Evolutionary conservation across 2,888 invertebrate species (phyloP), one percentile per base, ranked within the genome.

Genomic region (Chloroclystis v-ata): DNA sequence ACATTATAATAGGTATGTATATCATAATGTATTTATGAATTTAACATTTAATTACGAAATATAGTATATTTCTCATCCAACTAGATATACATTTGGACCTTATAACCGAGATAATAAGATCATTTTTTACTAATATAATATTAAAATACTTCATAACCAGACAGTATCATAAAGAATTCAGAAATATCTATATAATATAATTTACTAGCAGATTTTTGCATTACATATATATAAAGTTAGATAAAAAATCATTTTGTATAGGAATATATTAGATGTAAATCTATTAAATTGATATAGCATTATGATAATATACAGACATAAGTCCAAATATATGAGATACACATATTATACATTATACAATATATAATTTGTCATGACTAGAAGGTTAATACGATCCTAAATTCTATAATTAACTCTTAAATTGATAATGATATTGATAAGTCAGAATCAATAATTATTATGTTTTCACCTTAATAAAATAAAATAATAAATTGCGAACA

Each of bases 311-410:
- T 14, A 33, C 16, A 20, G 20, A 20, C 7, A 20, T 10, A 33
- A 1, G 30, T 11, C 33, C n/a, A 28, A 28, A 10, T 16, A 32
- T 14, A 9, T 1, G 14, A 33, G 16, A 32, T 32, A n/a, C n/a
- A n/a, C n/a, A n/a, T 13, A n/a, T 14, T 32, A 9, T 7, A 33
- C 6, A 33, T 8, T 38, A 49, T 54, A 20, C 2, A 20, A 5
- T 2, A 20, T 39, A 54, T 53, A 52, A 28, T 37, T 28, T n/a
- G n/a, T 54, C 47, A 48, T 60, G 60, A 60, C 58, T 58, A 60
- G 60, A 60, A 49, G 37, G 20, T 43, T 47, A 35, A 35, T 20
- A 35, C 7, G 9, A 6, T 20, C 20, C 10, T 10, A 24, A 35
- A 52, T 30, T 29, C 35, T 29, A 38, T 29, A 24, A 16, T 40